phyloP scores from a whole-genome alignment of 1,140 invertebrate genomes.

The Diploscapter pachys region DNA sequence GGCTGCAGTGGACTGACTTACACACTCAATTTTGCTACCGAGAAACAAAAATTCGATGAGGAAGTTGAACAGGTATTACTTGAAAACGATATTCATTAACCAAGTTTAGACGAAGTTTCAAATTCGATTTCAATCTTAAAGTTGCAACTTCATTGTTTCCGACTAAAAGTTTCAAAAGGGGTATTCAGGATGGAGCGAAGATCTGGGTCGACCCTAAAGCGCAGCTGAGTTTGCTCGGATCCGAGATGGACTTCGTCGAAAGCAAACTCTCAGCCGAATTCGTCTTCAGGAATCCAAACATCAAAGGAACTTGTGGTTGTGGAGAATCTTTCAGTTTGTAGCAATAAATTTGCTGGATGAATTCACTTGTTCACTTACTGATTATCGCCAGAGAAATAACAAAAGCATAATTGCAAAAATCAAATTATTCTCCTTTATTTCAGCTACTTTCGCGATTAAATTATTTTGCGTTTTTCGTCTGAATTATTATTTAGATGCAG shows the following conservation, averaged over 20 bases:
- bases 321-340: conserved; percentile 96
- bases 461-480: too few relatives aligned
- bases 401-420: too few relatives aligned
- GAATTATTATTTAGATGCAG: too few relatives aligned
- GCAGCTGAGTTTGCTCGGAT: conserved; percentile 89
- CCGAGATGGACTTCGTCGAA: conserved; percentile 97
- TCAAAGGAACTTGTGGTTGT: conserved; percentile 98
- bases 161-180: too few relatives aligned
- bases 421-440: too few relatives aligned
- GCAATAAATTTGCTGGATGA: neutral
- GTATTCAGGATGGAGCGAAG: conserved; percentile 68
- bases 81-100: too few relatives aligned
- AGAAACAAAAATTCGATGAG: conserved; percentile 91
- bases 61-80: conserved; percentile 72
- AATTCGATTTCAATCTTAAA: conserved; percentile 1
- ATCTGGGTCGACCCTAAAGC: conserved; percentile 97
- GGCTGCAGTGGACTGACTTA: conserved; percentile 98
- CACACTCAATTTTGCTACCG: conserved; percentile 85
- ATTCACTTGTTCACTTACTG: too few relatives aligned
- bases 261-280: conserved; percentile 88
- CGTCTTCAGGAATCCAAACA: conserved; percentile 99
- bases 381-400: too few relatives aligned
- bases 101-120: neutral
- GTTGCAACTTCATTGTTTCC: neutral
- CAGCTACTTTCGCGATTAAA: too few relatives aligned